Percentiles rank a stretch among this genome's conserved stretches.
Conservation (phyloP, 2,888 invertebrate genomes). For the Ethmia dodecea region DNA sequence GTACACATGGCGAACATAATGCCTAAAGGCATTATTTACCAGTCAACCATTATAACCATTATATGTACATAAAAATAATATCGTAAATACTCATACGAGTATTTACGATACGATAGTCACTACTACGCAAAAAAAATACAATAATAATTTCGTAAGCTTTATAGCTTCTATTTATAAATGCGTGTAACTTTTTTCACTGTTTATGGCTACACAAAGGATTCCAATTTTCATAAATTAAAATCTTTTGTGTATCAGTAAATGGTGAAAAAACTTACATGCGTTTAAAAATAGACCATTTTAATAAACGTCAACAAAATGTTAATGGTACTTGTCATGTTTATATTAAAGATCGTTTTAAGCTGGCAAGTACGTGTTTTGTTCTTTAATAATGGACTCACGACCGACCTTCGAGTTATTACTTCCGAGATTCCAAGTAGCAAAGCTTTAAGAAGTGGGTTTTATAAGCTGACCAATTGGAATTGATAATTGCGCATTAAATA, state of each 20-base stretch:
- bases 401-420: slow-evolving; percentile 44
- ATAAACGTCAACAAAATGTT: neutral
- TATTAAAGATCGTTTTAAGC: neutral
- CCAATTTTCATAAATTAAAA: too few species aligned
- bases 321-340: neutral
- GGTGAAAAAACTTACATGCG: neutral
- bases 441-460: slow-evolving; percentile 19
- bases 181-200: neutral
- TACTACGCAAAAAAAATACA: too few species aligned
- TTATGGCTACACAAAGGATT: too few species aligned
- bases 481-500: slow-evolving; percentile 2
- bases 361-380: slow-evolving; percentile 14
- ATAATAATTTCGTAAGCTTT: too few species aligned
- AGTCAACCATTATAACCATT: too few species aligned
- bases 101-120: too few species aligned
- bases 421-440: slow-evolving; percentile 41
- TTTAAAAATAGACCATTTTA: slow-evolving; percentile 1
- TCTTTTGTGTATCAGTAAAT: too few species aligned
- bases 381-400: slow-evolving; percentile 20
- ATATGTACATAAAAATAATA: too few species aligned
- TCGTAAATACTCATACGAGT: too few species aligned
- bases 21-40: too few species aligned
- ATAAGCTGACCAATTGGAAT: slow-evolving; percentile 12
- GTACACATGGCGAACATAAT: too few species aligned
- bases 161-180: neutral